Base-by-base conservation (phyloP, 2,888 invertebrate genomes). In the Seladonia tumulorum region DNA sequence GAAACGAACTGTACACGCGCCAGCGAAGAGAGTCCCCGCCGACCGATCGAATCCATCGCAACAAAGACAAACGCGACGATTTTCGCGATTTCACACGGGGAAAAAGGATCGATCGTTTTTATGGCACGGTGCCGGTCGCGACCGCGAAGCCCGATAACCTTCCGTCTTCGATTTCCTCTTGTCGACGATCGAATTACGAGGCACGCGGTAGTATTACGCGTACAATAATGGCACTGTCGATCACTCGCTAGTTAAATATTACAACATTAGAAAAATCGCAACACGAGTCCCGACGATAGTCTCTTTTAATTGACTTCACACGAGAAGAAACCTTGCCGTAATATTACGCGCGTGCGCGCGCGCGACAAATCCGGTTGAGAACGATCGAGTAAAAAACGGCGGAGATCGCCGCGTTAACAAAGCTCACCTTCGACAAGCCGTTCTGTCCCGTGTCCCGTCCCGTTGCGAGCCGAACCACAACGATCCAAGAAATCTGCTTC, bases 81-180 rank as follows among this genome's bases (percentile, higher is more conserved):
- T 92, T 94, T 93, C 92, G 92, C 91, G 86, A 91, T 93, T 93
- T 92, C 86, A 88, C 88, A 57, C 57, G 57, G 57, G 49, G 35
- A 14, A 72, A 45, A 74, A 79, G 79, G 78, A 70, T 73, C 83
- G 47, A 14, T 72, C n/a, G 5, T 71, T 42, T 35, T 29, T 49
- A 39, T 53, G 22, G 49, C 82, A 57, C 60, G 60, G 5, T 49
- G 39, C 73, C 35, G n/a, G 5, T 57, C 45, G 45, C 45, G 35
- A 68, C 66, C n/a, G 14, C 82, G 42, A 45, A 42, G 49, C 57
- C 66, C 70, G 22, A 60, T 42, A 39, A 45, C 16, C 18, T 60
- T n/a, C 42, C 14, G 8, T 39, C 39, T 7, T 63, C n/a, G 29
- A 1, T 60, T 3, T n/a, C 60, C 60, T 22, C 7, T 22, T 42